Evolutionary conservation across 2,797 vertebrate genomes (phyloP).

Genomic region (Sebastes paucispinis): DNA sequence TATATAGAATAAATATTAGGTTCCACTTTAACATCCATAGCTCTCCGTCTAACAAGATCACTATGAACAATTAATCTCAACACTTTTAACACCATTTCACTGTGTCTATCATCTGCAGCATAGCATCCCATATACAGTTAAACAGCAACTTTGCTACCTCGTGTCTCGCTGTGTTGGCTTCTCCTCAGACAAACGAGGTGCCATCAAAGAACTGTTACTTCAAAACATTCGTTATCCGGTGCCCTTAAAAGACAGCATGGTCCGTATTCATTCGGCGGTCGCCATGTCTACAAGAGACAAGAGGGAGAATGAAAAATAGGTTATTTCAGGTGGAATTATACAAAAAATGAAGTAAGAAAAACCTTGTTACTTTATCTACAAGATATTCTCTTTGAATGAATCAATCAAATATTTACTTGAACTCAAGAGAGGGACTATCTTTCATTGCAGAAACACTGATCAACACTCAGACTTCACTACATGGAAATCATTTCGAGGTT

Average conservation of each 20-base stretch:
- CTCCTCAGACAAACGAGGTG: background rate
- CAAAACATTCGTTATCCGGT: slow-evolving; percentile 74
- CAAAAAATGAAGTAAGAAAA: background rate
- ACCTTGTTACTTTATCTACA: background rate
- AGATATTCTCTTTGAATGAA: background rate
- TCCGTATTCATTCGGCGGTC: slow-evolving; percentile 68
- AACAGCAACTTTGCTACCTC: slow-evolving; percentile 26
- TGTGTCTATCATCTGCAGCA: slow-evolving; percentile 19
- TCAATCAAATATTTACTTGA: background rate
- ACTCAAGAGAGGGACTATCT: background rate
- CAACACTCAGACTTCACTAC: background rate
- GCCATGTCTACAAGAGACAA: slow-evolving; percentile 69
- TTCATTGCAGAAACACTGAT: background rate
- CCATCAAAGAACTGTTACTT: slow-evolving; percentile 80
- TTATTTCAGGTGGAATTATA: background rate
- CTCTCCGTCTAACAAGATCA: slow-evolving; percentile 60
- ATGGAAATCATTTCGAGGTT: slow-evolving; percentile 1
- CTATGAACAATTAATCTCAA: slow-evolving; percentile 55
- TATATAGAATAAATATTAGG: slow-evolving; percentile 70
- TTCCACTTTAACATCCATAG: slow-evolving; percentile 57
- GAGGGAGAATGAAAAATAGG: background rate
- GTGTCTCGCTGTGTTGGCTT: background rate
- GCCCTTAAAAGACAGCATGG: slow-evolving; percentile 68
- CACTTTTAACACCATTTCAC: slow-evolving; percentile 35
- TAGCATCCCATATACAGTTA: slow-evolving; percentile 18